phyloP scores from a whole-genome alignment of 2,113 vertebrate genomes.

The Myiopsitta monachus region DNA sequence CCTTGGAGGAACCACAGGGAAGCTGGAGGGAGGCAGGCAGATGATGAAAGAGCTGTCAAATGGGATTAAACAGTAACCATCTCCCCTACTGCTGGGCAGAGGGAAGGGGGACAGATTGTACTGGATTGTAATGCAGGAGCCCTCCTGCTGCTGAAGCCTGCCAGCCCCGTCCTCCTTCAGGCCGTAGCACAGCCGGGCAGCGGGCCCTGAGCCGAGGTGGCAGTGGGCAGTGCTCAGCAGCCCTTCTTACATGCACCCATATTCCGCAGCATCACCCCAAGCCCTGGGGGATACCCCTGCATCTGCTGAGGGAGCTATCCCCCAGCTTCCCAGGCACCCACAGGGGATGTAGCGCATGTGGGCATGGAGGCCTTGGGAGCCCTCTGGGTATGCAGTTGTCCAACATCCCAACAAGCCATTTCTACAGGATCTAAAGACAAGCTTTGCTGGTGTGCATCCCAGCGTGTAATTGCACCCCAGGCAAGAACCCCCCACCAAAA shows the following conservation, averaged over 20 bases:
- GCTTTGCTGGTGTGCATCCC: background rate
- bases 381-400: no score
- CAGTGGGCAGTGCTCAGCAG: fast-evolving
- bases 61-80: slow-evolving; percentile 69
- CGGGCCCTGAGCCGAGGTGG: background rate
- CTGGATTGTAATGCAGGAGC: slow-evolving; percentile 24
- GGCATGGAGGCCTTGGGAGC: background rate
- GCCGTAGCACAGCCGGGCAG: background rate
- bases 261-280: background rate
- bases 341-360: background rate
- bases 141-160: slow-evolving; percentile 12
- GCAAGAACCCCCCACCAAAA: background rate
- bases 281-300: background rate
- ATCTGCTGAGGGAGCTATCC: background rate
- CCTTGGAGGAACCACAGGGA: slow-evolving; percentile 59
- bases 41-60: slow-evolving; percentile 75
- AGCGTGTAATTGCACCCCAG: background rate
- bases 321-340: background rate
- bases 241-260: background rate
- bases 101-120: slow-evolving; percentile 50
- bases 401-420: background rate
- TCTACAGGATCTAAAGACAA: background rate
- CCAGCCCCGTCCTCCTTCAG: background rate
- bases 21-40: slow-evolving; percentile 59
- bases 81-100: slow-evolving; percentile 56